Percentiles rank a stretch among this genome's conserved stretches.
Evolutionary conservation across 2,113 vertebrate species (phyloP).

Genomic region (Hippocampus mohnikei): DNA sequence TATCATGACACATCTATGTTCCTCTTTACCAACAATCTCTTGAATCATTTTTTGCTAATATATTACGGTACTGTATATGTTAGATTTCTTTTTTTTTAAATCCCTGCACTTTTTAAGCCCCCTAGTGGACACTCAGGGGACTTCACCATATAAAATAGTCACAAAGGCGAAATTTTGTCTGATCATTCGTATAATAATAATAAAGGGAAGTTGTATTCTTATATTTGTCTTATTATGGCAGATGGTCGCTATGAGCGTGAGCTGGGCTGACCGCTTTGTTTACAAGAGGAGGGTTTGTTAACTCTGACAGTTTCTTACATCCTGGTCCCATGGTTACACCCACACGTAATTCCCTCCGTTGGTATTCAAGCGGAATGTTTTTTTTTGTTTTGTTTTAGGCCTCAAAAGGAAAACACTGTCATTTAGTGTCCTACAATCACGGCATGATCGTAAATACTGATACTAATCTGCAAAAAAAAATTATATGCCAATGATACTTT

Average conservation of each 20-base stretch:
- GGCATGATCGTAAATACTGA: not conserved
- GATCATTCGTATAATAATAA: not conserved
- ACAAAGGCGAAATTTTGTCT: not conserved
- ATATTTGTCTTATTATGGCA: not conserved
- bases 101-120: too few species aligned
- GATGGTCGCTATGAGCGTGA: conserved; percentile 6
- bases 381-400: not conserved
- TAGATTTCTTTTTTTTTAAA: too few species aligned
- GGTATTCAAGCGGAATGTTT: not conserved
- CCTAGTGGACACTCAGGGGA: not conserved
- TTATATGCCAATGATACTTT: not conserved
- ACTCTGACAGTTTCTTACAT: conserved; percentile 56
- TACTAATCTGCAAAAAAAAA: not conserved
- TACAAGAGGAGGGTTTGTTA: conserved; percentile 67
- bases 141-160: not conserved
- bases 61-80: too few species aligned
- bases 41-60: too few species aligned
- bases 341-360: not conserved
- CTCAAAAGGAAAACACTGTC: not conserved
- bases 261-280: conserved; percentile 48
- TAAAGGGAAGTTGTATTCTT: not conserved
- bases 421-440: not conserved
- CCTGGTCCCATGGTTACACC: conserved; percentile 60
- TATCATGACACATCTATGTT: not conserved
- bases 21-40: too few species aligned